phyloP scores from a whole-genome alignment of 2,888 invertebrate species.

The Blastobasis lacticolella region DNA sequence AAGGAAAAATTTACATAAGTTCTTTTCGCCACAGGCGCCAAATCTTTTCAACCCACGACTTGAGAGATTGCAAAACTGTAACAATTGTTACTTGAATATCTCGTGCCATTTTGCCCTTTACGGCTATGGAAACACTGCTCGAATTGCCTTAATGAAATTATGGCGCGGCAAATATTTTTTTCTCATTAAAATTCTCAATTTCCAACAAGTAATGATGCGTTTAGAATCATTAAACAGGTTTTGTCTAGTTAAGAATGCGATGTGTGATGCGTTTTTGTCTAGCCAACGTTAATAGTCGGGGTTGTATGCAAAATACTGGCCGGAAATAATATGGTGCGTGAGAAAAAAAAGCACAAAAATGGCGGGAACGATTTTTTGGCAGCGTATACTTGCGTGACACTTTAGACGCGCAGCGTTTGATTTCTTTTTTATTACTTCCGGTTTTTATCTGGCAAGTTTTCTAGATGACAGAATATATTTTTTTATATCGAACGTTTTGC shows the following conservation, averaged over 20 bases:
- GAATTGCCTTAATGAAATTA: conserved; percentile 3
- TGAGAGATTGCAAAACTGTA: conserved; percentile 21
- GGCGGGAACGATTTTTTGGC: conserved; percentile 3
- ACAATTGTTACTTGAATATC: conserved; percentile 13
- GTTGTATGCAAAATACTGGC: conserved; percentile 23
- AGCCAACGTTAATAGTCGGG: conserved; percentile 42
- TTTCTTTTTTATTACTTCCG: no score
- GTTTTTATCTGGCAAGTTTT: neutral
- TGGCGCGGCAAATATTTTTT: conserved; percentile 3
- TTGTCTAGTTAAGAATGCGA: conserved; percentile 59
- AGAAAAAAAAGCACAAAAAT: conserved; percentile 31
- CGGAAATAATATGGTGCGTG: conserved; percentile 46
- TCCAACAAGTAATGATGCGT: conserved; percentile 45
- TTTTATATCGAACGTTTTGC: neutral
- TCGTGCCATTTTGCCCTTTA: conserved; percentile 13
- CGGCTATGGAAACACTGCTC: conserved; percentile 13
- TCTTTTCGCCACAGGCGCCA: conserved; percentile 43
- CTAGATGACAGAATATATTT: neutral
- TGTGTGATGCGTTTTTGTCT: conserved; percentile 38
- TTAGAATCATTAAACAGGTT: conserved; percentile 64
- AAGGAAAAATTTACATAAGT: conserved; percentile 46
- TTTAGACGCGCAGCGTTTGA: no score
- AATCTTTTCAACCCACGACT: conserved; percentile 28
- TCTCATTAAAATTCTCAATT: no score
- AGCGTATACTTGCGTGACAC: neutral